Conservation (phyloP, 2,888 invertebrate species). For the Caenorhabditis sp. region DNA sequence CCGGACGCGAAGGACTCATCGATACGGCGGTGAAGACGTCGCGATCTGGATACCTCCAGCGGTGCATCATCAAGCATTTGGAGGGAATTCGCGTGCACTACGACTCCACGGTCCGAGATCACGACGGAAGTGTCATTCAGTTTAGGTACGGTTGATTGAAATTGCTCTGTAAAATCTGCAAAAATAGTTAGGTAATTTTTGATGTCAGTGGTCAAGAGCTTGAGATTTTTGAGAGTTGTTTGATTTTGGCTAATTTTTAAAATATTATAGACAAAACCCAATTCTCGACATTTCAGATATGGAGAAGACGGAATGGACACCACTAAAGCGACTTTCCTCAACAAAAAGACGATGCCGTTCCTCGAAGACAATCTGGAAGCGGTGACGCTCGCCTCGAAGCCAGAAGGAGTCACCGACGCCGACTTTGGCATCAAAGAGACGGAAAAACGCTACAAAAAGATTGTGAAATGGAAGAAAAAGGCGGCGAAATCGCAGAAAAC, state of each 20-base stretch:
- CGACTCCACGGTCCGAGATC: conserved; percentile 95
- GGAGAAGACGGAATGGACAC: conserved; percentile 92
- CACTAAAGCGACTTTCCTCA: conserved; percentile 89
- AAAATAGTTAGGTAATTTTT: no score
- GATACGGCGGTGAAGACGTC: conserved; percentile 99
- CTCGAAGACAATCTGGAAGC: conserved; percentile 85
- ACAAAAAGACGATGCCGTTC: conserved; percentile 86
- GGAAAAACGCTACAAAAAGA: conserved; percentile 82
- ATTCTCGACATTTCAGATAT: no score
- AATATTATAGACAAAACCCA: no score
- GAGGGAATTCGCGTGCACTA: conserved; percentile 93
- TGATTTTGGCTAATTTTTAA: no score
- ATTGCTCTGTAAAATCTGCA: no score
- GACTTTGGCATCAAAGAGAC: conserved; percentile 79
- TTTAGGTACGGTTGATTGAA: no score
- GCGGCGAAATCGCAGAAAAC: conserved; percentile 23
- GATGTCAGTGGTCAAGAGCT: no score
- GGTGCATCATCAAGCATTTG: conserved; percentile 96
- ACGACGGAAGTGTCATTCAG: conserved; percentile 92
- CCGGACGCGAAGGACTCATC: conserved; percentile 97
- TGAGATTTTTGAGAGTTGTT: no score
- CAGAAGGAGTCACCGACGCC: conserved; percentile 80
- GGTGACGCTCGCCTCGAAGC: conserved; percentile 63
- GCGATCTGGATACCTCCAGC: conserved; percentile 95
- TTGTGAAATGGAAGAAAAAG: conserved; percentile 60